These are phyloP conservation scores for Notechis scutatus DNA, from an alignment of 2,113 vertebrate genomes.

Conservation along the genomic window DNA sequence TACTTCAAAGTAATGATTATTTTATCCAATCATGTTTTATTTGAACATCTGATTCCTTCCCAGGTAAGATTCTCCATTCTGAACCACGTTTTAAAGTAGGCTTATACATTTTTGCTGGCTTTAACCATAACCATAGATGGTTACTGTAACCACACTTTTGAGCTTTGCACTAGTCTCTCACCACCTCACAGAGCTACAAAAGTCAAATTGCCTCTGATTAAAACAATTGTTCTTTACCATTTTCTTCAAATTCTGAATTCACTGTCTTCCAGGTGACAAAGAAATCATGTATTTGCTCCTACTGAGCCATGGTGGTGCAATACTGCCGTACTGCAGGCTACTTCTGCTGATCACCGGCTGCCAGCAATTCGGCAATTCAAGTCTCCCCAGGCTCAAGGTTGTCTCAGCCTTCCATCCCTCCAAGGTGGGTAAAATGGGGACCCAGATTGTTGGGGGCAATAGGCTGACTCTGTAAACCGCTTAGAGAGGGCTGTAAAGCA, in stretches of 20 bases:
- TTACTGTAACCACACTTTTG: background rate
- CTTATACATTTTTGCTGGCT: background rate
- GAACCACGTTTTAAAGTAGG: background rate
- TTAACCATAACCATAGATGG: background rate
- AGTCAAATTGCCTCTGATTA: background rate
- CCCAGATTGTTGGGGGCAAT: too few relatives aligned
- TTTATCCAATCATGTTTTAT: background rate
- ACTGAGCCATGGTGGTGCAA: too few relatives aligned
- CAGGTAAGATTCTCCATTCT: background rate
- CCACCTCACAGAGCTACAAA: background rate
- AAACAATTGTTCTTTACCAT: background rate
- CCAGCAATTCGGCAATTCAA: too few relatives aligned
- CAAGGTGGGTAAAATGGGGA: too few relatives aligned
- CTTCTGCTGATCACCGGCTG: too few relatives aligned
- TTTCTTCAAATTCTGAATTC: background rate
- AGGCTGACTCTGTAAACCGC: too few relatives aligned
- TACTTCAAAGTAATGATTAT: background rate
- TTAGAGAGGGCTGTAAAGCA: too few relatives aligned
- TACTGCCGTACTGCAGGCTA: background rate
- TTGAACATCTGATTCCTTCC: background rate
- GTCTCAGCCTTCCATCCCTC: too few relatives aligned
- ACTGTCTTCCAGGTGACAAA: background rate
- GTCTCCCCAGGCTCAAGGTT: too few relatives aligned
- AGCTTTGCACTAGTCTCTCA: background rate
- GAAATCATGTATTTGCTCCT: background rate